phyloP scores from a whole-genome alignment of 2,888 invertebrate genomes.

The Aporophyla nigra region DNA sequence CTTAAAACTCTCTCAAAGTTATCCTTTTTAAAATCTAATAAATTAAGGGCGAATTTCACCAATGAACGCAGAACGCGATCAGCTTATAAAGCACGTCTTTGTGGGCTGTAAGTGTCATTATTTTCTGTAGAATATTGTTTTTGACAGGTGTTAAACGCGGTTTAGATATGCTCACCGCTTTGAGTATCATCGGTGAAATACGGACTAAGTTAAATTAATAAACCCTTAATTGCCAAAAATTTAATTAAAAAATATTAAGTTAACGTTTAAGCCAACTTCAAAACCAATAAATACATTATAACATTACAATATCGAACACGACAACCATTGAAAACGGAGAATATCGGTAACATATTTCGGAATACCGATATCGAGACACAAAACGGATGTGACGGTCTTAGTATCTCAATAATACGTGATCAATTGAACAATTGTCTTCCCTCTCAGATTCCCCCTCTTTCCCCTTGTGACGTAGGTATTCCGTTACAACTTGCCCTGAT shows the following conservation, averaged over 20 bases:
- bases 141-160: too few relatives aligned
- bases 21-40: neutral
- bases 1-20: neutral
- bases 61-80: too few relatives aligned
- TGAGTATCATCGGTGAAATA: too few relatives aligned
- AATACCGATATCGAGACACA: conserved; percentile 35
- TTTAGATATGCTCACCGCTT: too few relatives aligned
- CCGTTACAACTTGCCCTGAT: conserved; percentile 40
- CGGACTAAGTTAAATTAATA: neutral
- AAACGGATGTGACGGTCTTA: conserved; percentile 59
- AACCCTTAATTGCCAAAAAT: neutral
- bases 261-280: conserved; percentile 9
- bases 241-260: neutral
- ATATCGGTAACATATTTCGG: conserved; percentile 48
- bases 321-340: conserved; percentile 43
- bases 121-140: too few relatives aligned
- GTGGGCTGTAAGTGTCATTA: too few relatives aligned
- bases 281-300: conserved; percentile 1
- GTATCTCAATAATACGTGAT: conserved; percentile 74
- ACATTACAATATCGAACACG: conserved; percentile 36
- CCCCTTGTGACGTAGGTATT: conserved; percentile 45
- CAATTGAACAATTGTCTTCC: conserved; percentile 79
- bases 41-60: too few relatives aligned
- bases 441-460: conserved; percentile 40
- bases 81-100: too few relatives aligned